Evolutionary conservation across 2,113 vertebrate genomes (phyloP).

Genomic region (Fregetta grallaria): DNA sequence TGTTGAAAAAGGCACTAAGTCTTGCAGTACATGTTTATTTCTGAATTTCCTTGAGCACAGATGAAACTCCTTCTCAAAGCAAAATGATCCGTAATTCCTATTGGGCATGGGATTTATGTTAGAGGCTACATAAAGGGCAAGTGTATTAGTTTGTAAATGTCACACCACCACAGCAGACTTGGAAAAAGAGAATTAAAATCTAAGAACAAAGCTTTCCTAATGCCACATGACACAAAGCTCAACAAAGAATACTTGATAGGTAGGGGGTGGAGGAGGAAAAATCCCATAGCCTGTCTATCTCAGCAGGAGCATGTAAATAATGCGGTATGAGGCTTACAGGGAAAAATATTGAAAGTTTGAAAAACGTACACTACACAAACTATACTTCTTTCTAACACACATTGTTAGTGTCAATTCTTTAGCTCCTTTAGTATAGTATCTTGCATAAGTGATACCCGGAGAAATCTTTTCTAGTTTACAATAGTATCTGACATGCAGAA

Average conservation of each 20-base stretch:
- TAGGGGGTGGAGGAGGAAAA: constrained; percentile 27
- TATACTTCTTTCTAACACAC: not conserved
- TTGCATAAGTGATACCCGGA: not conserved
- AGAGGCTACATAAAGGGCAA: constrained; percentile 20
- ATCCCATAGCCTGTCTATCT: not conserved
- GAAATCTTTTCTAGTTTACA: not conserved
- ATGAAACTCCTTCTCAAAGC: not conserved
- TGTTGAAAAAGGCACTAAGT: not conserved
- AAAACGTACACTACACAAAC: not conserved
- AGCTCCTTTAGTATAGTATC: not conserved
- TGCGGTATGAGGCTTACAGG: not conserved
- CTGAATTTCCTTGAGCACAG: not conserved
- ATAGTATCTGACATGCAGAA: not conserved
- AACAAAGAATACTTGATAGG: constrained; percentile 16
- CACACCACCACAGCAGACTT: not conserved
- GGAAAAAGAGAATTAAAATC: constrained; percentile 23
- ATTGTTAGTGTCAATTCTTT: not conserved
- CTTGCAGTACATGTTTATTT: not conserved
- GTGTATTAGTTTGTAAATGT: constrained; percentile 4
- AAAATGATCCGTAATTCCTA: not conserved
- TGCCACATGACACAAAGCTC: constrained; percentile 43
- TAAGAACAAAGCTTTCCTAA: constrained; percentile 41
- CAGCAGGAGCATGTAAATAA: not conserved
- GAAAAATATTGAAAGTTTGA: not conserved
- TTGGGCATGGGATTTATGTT: not conserved